Evolutionary conservation across 2,888 invertebrate genomes (phyloP).

Genomic region (Hirudinaria manillensis): DNA sequence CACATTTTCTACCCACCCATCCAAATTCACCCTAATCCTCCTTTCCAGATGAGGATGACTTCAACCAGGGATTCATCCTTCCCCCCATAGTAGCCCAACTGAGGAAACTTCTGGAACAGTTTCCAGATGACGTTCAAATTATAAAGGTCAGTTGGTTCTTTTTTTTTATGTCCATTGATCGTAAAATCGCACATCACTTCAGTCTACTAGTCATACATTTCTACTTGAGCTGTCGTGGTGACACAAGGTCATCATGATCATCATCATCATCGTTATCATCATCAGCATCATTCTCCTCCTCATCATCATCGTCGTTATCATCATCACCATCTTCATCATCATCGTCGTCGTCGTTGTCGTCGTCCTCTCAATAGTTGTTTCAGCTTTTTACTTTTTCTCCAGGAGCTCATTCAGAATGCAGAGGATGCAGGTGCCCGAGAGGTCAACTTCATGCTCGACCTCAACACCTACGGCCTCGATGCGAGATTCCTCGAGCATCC

Average conservation of each 20-base stretch:
- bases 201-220: no score
- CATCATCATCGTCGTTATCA: constrained; percentile 24
- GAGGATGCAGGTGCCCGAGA: constrained; percentile 48
- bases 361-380: not conserved
- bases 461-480: constrained; percentile 38
- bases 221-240: not conserved
- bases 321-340: constrained; percentile 6
- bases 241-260: constrained; percentile 20
- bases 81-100: constrained; percentile 47
- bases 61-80: constrained; percentile 41
- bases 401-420: constrained; percentile 51
- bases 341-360: not conserved
- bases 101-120: constrained; percentile 46
- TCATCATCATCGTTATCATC: constrained; percentile 20
- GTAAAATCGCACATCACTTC: not conserved
- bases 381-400: constrained; percentile 15
- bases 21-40: not conserved
- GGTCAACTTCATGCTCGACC: constrained; percentile 46
- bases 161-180: not conserved
- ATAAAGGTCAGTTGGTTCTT: constrained; percentile 43
- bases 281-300: constrained; percentile 15
- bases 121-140: constrained; percentile 50
- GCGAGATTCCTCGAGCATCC: constrained; percentile 38
- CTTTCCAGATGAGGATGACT: constrained; percentile 38
- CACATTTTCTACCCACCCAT: not conserved